Evolutionary conservation across 2,888 invertebrate genomes (phyloP), one percentile per base, ranked within the genome.

Genomic region (Cataglyphis rosenhaueri): DNA sequence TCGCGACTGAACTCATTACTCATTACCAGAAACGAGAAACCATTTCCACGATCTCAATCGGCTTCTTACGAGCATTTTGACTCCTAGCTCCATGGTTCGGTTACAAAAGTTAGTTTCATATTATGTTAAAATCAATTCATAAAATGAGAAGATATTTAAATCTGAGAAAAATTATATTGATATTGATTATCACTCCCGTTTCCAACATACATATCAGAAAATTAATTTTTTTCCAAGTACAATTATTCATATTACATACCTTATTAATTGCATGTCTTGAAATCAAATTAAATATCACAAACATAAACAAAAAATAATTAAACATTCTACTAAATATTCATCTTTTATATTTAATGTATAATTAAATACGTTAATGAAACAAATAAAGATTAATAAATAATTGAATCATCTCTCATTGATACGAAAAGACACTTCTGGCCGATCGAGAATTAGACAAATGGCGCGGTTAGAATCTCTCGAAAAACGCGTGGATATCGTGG

Each of bases 1-100:
- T 68, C 65, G 44, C 25, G 44, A n/a, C 35, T 35, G 73, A 82
- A 78, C 82, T 89, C 89, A 79, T 88, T 86, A 88, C 38, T 64
- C 83, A 62, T 62, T 21, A 21, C 21, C 21, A 21, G 76, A 66
- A 84, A 86, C 82, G 88, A 86, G 81, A 73, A 59, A 83, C 55
- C 83, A 35, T 85, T 82, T 86, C 85, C 81, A 81, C 74, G 62
- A 62, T 21, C 38, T 81, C 81, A 74, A 76, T 81, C 81, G 48
- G 12, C 6, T n/a, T n/a, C 44, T 66, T 66, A 38, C 62, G 35
- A 55, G 38, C 18, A 25, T 55, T 57, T 68, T 55, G 10, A 68
- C 8, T 25, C 18, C 4, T 52, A 52, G 12, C 59, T 29, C 29
- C 2, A 29, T 25, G 0, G 29, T 29, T 29, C 29, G 29, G 29